These are phyloP conservation scores for Cactoblastis cactorum DNA, from an alignment of 2,888 invertebrate genomes.

Conservation along the genomic window DNA sequence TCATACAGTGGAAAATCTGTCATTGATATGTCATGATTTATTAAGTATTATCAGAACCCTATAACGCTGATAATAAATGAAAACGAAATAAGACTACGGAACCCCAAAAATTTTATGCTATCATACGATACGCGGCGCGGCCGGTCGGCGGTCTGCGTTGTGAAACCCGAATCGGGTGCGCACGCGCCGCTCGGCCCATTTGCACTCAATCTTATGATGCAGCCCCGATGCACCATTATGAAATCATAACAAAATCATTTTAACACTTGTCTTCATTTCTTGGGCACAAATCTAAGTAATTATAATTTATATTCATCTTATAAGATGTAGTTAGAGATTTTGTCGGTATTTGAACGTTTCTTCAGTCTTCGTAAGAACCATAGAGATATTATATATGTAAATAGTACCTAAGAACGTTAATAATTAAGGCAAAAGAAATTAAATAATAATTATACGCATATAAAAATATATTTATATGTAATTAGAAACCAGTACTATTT, in stretches of 20 bases:
- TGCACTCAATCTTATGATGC: slow-evolving; percentile 73
- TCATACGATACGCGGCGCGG: slow-evolving; percentile 17
- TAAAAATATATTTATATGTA: too few relatives aligned
- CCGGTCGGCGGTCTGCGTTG: slow-evolving; percentile 24
- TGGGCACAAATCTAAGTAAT: slow-evolving; percentile 35
- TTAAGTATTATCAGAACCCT: too few relatives aligned
- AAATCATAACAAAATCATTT: slow-evolving; percentile 58
- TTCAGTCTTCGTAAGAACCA: too few relatives aligned
- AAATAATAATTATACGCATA: too few relatives aligned
- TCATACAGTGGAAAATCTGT: too few relatives aligned
- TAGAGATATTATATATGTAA: too few relatives aligned
- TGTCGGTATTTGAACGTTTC: too few relatives aligned
- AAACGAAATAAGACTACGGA: neutral
- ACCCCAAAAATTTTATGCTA: neutral
- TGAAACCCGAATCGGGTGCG: slow-evolving; percentile 54
- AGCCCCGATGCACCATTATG: slow-evolving; percentile 68
- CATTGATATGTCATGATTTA: too few relatives aligned
- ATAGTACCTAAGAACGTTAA: too few relatives aligned
- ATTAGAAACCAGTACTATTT: too few relatives aligned
- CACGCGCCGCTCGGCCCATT: slow-evolving; percentile 71
- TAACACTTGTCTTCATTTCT: slow-evolving; percentile 41
- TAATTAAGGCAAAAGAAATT: too few relatives aligned
- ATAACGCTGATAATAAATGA: too few relatives aligned
- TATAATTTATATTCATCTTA: slow-evolving; percentile 24
- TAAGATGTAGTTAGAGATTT: neutral